phyloP scores from a whole-genome alignment of 37 sponge, comb jelly and placozoan genomes.

The Oscarella lobularis region DNA sequence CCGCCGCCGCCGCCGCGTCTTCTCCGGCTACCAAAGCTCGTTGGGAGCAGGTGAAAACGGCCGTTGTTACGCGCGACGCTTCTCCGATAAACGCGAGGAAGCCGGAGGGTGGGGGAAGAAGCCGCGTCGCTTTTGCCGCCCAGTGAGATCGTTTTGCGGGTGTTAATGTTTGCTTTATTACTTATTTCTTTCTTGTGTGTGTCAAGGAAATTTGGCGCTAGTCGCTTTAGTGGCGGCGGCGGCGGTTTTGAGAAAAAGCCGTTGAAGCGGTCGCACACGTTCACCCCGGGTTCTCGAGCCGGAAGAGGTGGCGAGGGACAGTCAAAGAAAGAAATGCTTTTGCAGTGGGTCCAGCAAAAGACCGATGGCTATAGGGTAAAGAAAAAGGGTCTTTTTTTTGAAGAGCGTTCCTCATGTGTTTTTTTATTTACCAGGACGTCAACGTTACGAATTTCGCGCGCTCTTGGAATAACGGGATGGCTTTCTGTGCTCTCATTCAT shows the following conservation, averaged over 20 bases:
- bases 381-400: background rate
- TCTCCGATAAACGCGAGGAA: no score
- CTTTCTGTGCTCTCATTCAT: slow-evolving; percentile 77
- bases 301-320: background rate
- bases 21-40: background rate
- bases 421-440: slow-evolving; percentile 32
- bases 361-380: background rate
- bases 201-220: background rate
- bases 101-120: no score
- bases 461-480: slow-evolving; percentile 61
- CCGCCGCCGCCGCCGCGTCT: background rate
- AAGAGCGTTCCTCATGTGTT: slow-evolving; percentile 3
- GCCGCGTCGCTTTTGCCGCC: no score
- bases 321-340: background rate
- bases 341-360: background rate
- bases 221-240: background rate
- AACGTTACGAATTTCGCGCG: slow-evolving; percentile 38
- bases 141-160: no score
- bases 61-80: background rate
- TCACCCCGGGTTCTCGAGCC: background rate
- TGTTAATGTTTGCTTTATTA: no score
- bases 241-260: background rate
- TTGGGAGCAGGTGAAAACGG: slow-evolving; percentile 2
- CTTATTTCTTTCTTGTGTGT: no score
- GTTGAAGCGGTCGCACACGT: background rate